Percentiles rank a stretch among this genome's conserved stretches.
Conservation (phyloP, 2,113 vertebrate genomes). For the Lophotis ruficrista region DNA sequence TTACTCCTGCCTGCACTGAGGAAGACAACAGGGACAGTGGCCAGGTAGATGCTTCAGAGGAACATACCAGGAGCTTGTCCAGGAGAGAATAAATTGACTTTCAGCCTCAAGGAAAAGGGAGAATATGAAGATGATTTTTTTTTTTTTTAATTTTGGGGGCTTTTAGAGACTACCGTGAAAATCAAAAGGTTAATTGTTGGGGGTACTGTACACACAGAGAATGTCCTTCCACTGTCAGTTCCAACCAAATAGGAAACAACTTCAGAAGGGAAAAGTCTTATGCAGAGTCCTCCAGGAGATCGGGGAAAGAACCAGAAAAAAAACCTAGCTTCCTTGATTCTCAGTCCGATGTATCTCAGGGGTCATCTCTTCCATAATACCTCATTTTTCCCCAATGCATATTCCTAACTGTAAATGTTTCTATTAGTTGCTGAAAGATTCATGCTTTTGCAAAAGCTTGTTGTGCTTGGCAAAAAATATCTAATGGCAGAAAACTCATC, state of each 20-base stretch:
- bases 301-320: constrained; percentile 15
- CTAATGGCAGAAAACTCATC: constrained; percentile 62
- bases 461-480: constrained; percentile 59
- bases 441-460: constrained; percentile 50
- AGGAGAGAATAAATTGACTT: background rate
- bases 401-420: constrained; percentile 50
- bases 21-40: background rate
- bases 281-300: background rate
- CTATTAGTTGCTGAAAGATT: constrained; percentile 49
- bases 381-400: constrained; percentile 37
- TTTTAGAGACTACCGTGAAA: background rate
- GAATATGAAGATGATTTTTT: background rate
- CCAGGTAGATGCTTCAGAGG: background rate
- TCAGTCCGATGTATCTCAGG: constrained; percentile 19
- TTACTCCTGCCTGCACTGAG: background rate
- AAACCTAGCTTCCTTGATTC: constrained; percentile 20
- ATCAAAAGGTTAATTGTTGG: background rate
- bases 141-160: background rate
- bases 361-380: constrained; percentile 54
- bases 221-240: background rate
- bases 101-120: background rate
- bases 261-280: background rate
- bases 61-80: background rate
- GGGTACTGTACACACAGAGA: background rate
- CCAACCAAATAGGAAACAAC: background rate